These are phyloP conservation scores for Phengaris alcon DNA, from an alignment of 2,888 invertebrate genomes.

Conservation along the genomic window DNA sequence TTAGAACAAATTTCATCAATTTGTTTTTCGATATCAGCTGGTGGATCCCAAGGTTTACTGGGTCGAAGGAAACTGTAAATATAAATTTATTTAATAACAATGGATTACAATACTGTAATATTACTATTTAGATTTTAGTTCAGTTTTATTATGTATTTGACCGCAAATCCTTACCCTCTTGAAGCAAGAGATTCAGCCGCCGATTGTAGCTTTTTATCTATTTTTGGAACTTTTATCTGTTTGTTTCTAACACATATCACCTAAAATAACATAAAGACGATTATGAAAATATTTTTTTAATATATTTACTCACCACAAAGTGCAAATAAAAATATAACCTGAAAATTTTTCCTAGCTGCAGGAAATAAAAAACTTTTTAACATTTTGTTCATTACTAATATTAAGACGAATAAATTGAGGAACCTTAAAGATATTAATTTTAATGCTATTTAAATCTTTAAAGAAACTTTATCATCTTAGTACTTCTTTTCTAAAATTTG, in stretches of 20 bases:
- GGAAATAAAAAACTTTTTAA: constrained; percentile 50
- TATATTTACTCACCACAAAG: background rate
- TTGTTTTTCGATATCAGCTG: constrained; percentile 80
- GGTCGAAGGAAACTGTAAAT: constrained; percentile 85
- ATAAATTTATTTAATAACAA: constrained; percentile 35
- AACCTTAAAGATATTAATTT: too few relatives aligned
- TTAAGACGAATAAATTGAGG: too few relatives aligned
- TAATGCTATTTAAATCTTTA: background rate
- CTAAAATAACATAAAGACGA: constrained; percentile 45
- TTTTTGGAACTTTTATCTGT: constrained; percentile 62
- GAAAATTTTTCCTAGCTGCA: constrained; percentile 51
- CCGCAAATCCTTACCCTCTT: constrained; percentile 78
- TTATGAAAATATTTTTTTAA: background rate
- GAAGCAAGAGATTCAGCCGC: constrained; percentile 82
- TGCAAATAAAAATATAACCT: constrained; percentile 51
- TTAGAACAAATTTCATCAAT: constrained; percentile 81
- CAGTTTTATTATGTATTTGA: background rate
- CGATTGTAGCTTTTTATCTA: constrained; percentile 71
- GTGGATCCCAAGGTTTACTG: constrained; percentile 86
- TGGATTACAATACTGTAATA: background rate
- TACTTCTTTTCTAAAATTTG: background rate
- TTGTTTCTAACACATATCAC: constrained; percentile 52
- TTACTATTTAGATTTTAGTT: background rate
- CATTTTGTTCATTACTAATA: constrained; percentile 35
- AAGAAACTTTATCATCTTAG: background rate